Percentiles rank a stretch among this genome's conserved stretches.
Conservation (phyloP, 2,113 vertebrate genomes). For the Anoura caudifer region DNA sequence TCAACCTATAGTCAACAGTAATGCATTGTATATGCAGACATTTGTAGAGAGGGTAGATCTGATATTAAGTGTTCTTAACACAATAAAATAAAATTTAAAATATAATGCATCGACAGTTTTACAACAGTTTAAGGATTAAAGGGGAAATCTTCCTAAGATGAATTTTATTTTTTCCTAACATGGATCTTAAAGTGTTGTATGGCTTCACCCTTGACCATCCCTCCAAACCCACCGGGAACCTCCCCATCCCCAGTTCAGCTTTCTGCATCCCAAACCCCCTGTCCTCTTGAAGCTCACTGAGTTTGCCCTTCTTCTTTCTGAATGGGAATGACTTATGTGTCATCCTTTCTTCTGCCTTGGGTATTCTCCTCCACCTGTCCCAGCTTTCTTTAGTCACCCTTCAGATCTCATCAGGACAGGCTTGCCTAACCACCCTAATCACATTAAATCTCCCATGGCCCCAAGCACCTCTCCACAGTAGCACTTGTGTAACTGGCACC, state of each 20-base stretch:
- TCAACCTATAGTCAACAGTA: not conserved
- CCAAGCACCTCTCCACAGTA: not conserved
- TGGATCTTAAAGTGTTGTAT: not conserved
- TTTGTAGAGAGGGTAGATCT: not conserved
- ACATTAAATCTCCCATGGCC: not conserved
- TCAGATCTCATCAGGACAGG: not conserved
- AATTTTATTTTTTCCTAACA: not conserved
- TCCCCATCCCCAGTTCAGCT: not conserved
- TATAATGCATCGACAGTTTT: not conserved
- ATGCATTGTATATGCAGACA: no score
- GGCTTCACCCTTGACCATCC: not conserved
- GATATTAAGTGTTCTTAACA: not conserved
- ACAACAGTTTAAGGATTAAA: not conserved
- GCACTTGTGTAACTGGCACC: not conserved
- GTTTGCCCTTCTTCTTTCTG: not conserved
- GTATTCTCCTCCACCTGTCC: not conserved
- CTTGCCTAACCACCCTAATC: not conserved
- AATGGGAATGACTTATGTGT: accelerated
- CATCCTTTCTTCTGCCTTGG: not conserved
- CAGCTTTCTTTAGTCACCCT: not conserved
- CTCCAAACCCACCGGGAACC: not conserved
- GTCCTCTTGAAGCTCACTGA: not conserved
- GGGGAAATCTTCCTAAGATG: not conserved
- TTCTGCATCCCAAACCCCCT: not conserved
- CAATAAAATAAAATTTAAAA: not conserved